These are phyloP conservation scores for Sorex fumeus DNA, from an alignment of 2,113 vertebrate genomes.

Conservation along the genomic window DNA sequence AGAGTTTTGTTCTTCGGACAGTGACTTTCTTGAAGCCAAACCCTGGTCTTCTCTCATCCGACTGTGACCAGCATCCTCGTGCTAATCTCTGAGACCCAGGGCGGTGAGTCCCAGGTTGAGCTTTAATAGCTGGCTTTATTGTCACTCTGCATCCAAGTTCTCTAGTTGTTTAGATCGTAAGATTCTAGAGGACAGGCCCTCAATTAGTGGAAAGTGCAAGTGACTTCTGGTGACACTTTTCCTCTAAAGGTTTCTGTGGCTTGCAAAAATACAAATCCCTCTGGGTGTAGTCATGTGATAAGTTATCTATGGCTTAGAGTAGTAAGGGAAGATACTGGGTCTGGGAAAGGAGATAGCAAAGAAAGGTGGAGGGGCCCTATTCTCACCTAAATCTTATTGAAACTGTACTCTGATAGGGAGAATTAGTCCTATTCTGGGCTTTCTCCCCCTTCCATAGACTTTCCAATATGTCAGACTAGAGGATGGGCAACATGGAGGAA, in stretches of 20 bases:
- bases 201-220: background rate
- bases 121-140: conserved; percentile 2
- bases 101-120: background rate
- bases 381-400: conserved; percentile 13
- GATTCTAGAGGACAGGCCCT: conserved; percentile 14
- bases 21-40: conserved; percentile 49
- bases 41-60: background rate
- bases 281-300: background rate
- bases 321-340: conserved; percentile 29
- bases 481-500: background rate
- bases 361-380: background rate
- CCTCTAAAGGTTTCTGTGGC: background rate
- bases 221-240: conserved; percentile 7
- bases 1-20: conserved; percentile 40
- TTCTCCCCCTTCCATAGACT: background rate
- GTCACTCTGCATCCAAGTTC: conserved; percentile 24
- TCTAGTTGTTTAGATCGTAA: conserved; percentile 36
- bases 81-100: background rate
- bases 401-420: conserved; percentile 4
- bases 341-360: background rate
- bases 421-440: background rate
- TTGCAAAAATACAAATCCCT: conserved; percentile 32
- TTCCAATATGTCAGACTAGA: background rate
- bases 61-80: background rate
- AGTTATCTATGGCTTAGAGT: conserved; percentile 48